These are phyloP conservation scores for Tineola bisselliella DNA, from an alignment of 2,888 invertebrate genomes.

Conservation along the genomic window DNA sequence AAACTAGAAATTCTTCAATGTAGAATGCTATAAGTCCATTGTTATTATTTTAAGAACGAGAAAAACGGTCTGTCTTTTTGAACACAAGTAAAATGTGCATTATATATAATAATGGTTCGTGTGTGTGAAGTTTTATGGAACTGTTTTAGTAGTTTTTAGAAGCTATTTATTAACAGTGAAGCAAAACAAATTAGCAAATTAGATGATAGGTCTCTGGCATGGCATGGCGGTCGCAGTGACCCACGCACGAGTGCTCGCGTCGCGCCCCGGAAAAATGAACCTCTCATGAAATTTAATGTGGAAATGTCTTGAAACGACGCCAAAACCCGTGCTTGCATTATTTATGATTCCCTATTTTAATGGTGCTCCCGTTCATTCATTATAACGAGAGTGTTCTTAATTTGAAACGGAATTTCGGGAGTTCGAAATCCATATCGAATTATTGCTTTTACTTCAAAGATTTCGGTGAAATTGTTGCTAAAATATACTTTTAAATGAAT, in stretches of 20 bases:
- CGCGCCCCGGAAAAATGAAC: constrained; percentile 55
- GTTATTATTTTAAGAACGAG: constrained; percentile 17
- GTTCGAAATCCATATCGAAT: constrained; percentile 22
- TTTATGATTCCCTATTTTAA: constrained; percentile 64
- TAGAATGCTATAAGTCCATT: constrained; percentile 42
- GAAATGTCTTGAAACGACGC: constrained; percentile 65
- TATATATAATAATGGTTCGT: too few relatives aligned
- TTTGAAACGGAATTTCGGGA: constrained; percentile 42
- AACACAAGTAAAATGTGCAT: not conserved
- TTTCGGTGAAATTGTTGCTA: not conserved
- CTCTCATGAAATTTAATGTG: constrained; percentile 67
- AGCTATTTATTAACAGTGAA: not conserved
- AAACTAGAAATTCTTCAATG: constrained; percentile 33
- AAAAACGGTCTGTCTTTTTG: not conserved
- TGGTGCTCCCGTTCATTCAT: constrained; percentile 56
- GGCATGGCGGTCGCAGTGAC: constrained; percentile 11
- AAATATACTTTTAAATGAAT: not conserved
- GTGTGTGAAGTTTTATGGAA: too few relatives aligned
- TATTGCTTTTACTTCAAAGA: not conserved
- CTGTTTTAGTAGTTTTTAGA: too few relatives aligned
- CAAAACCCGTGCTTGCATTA: constrained; percentile 61
- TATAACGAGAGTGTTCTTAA: constrained; percentile 58
- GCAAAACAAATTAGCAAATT: constrained; percentile 5
- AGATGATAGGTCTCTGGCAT: not conserved
- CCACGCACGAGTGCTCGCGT: constrained; percentile 33